Conservation (phyloP, 92 coral and sea anemone species). For the Palythoa grandis region DNA sequence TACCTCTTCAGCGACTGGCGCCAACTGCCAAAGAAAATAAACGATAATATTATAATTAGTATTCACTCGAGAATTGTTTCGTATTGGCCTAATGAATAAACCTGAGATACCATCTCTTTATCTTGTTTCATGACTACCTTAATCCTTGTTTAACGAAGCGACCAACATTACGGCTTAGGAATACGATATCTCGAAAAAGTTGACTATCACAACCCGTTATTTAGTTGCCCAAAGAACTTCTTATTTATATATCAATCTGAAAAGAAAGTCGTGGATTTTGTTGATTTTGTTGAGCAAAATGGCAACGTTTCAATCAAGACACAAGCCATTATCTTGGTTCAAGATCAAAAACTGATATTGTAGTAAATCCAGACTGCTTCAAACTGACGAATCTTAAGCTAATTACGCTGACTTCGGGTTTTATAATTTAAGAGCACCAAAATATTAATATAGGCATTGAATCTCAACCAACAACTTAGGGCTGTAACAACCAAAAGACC, state of each 20-base stretch:
- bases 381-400: background rate
- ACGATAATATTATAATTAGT: background rate
- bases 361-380: background rate
- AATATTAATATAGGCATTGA: background rate
- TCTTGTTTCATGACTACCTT: slow-evolving; percentile 23
- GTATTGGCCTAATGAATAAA: slow-evolving; percentile 20
- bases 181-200: slow-evolving; percentile 22
- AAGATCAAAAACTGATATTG: slow-evolving; percentile 1
- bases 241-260: background rate
- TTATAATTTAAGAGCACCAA: background rate
- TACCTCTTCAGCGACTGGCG: slow-evolving; percentile 90
- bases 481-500: no score
- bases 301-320: background rate
- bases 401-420: background rate
- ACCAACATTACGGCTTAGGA: background rate
- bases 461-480: background rate
- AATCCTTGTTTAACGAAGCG: background rate
- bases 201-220: background rate
- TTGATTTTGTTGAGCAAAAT: background rate
- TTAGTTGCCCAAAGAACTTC: background rate
- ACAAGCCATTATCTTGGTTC: background rate
- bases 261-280: background rate
- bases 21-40: slow-evolving; percentile 62
- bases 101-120: background rate
- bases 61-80: background rate